Base-by-base conservation (phyloP, 2,797 vertebrate species). In the Poliocrania exsul region DNA sequence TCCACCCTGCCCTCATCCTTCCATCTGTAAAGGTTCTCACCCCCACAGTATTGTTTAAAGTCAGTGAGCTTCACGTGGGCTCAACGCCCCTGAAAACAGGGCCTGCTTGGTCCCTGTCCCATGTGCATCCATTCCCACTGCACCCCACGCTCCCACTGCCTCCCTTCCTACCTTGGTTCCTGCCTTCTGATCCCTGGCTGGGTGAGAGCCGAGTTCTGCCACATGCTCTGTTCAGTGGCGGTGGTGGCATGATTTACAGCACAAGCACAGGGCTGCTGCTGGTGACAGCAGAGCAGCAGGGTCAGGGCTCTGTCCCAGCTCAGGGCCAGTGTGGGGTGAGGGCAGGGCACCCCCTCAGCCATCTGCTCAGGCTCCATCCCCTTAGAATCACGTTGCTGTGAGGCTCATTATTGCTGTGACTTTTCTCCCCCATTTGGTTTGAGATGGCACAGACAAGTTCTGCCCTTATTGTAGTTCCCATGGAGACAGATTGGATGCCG, bases 401-500 rank as follows among this genome's bases (percentile, higher is more conserved):
- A 23, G 35, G 69, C 75, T 75, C 3, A 0, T 33, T 44, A 11
- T 54, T 28, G 23, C 19, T 44, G 31, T 66, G 69, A 16, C 16
- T 50, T 50, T 17, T 2, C 3, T 28, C n/a, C 16, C 4, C 10
- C 2, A 56, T 46, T 75, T 3, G 2, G 28, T 90, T 72, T 56
- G 80, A 66, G 86, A 75, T 61, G 81, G 79, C 72, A 61, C 31
- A 53, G 71, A 51, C 26, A n/a, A 51, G 47, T 70, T 66, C 47
- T 95, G 75, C 60, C 67, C 92, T n/a, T 54, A 28, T 44, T 18
- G 16, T 46, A 31, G 85, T 73, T 92, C 79, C 88, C 71, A 50
- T 62, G 67, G 92, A 82, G 75, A 88, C 46, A 37, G 61, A 28
- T 29, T 50, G 81, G 73, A 62, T 91, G 90, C 74, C 5, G 10